Base-by-base conservation (phyloP, 2,888 invertebrate genomes). In the Drosophila dives region DNA sequence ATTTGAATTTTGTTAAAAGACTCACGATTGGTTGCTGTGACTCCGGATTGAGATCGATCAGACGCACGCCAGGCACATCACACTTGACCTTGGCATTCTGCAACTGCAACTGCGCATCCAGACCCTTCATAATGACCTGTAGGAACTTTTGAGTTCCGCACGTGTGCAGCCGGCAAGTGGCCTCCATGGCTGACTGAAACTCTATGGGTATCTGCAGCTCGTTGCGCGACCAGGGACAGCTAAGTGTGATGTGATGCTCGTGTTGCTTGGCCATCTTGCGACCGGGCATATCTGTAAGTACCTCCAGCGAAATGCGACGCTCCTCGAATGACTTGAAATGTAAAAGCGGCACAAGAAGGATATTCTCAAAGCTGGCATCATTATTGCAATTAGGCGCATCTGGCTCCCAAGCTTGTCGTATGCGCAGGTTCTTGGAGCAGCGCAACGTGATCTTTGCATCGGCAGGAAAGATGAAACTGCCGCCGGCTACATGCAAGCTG, bases 131-230 rank as follows among this genome's bases (percentile, higher is more conserved):
- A 42, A 95, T 94, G 33, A 98, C 95, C 92, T 98, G 97, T 23
- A 98, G 92, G 89, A 97, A 98, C 93, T 98, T 98, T 80, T 97
- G 94, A n/a, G 95, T 95, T 83, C 96, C 95, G 1, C 97, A 96
- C 0, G 98, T 98, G 72, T 98, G 96, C 17, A 99, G 94, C 61
- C 97, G 95, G 94, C 97, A 97, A 1, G 95, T 95, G 0, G 97
- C 95, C 81, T 95, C 95, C 92, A 99, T 95, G 0, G 98, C 98
- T 1, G 98, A 96, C 11, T 96, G 94, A 93, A 98, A 98, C 89
- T 96, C 95, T 7, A 98, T 93, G 2, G 95, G 94, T 51, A 97
- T 96, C 75, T 95, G 95, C n/a, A 95, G 94, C 36, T 96, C 95
- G 71, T 95, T 95, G 3, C 95, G 94, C 83, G 95, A 95, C 97